These are phyloP conservation scores for Armadillidium nasatum DNA, from an alignment of 1,140 invertebrate genomes.

Conservation along the genomic window DNA sequence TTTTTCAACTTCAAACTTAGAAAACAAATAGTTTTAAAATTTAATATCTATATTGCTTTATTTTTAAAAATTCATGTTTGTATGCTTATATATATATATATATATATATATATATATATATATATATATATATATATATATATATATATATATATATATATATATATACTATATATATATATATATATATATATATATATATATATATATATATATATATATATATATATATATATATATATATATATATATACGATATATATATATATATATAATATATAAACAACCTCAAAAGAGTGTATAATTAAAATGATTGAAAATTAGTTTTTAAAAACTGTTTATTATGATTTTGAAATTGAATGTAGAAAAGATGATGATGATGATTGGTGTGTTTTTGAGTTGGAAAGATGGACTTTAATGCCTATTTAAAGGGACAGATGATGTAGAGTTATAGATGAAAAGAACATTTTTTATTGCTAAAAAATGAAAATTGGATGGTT, in stretches of 20 bases:
- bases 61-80: conserved; percentile 27
- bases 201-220: background rate
- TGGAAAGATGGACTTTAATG: no score
- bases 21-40: no score
- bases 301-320: no score
- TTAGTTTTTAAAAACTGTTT: no score
- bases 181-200: conserved; percentile 2
- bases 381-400: no score
- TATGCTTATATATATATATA: conserved; percentile 32
- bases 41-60: background rate
- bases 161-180: conserved; percentile 3
- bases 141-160: conserved; percentile 20
- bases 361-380: no score
- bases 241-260: conserved; percentile 1
- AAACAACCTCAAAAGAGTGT: background rate
- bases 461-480: no score
- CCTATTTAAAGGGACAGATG: no score
- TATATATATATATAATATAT: conserved; percentile 1
- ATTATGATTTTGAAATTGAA: no score
- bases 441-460: no score
- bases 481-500: no score
- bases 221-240: conserved; percentile 20
- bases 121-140: conserved; percentile 19
- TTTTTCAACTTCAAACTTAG: no score
- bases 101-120: conserved; percentile 26